Conservation (phyloP, 2,888 invertebrate species). For the Phyllotreta striolata region DNA sequence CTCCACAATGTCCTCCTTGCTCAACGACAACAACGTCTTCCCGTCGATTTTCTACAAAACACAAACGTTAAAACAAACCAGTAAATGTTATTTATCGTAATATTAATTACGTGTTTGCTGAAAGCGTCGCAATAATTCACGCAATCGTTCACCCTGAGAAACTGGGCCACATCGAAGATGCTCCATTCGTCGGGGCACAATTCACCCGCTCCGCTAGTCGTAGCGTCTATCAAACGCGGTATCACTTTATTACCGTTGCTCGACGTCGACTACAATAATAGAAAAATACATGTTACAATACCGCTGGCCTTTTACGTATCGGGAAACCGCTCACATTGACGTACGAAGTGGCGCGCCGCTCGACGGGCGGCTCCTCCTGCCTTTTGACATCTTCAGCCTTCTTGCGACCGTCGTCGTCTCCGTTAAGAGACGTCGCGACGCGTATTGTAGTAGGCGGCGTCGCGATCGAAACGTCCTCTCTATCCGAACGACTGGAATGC, state of each 20-base stretch:
- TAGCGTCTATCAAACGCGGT: conserved; percentile 70
- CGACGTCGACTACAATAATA: conserved; percentile 52
- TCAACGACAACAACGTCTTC: conserved; percentile 77
- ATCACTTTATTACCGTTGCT: conserved; percentile 66
- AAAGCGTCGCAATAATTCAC: conserved; percentile 75
- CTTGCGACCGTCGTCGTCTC: too few relatives aligned
- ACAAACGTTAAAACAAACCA: conserved; percentile 24
- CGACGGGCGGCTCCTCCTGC: conserved; percentile 65
- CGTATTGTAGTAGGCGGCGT: too few relatives aligned
- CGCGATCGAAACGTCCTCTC: too few relatives aligned
- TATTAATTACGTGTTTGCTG: conserved; percentile 61
- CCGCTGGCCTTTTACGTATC: neutral
- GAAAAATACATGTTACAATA: conserved; percentile 2
- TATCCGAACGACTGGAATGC: too few relatives aligned
- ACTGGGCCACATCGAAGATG: conserved; percentile 86
- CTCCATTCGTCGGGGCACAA: conserved; percentile 79
- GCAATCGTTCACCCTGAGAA: conserved; percentile 88
- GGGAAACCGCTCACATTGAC: conserved; percentile 64
- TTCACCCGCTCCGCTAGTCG: conserved; percentile 65
- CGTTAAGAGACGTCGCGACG: too few relatives aligned
- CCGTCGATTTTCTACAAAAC: conserved; percentile 79
- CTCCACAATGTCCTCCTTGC: conserved; percentile 90
- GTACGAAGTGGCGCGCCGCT: conserved; percentile 70
- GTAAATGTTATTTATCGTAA: neutral
- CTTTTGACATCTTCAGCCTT: conserved; percentile 47